Evolutionary conservation across 2,797 vertebrate species (phyloP).

Genomic region (Takifugu rubripes): DNA sequence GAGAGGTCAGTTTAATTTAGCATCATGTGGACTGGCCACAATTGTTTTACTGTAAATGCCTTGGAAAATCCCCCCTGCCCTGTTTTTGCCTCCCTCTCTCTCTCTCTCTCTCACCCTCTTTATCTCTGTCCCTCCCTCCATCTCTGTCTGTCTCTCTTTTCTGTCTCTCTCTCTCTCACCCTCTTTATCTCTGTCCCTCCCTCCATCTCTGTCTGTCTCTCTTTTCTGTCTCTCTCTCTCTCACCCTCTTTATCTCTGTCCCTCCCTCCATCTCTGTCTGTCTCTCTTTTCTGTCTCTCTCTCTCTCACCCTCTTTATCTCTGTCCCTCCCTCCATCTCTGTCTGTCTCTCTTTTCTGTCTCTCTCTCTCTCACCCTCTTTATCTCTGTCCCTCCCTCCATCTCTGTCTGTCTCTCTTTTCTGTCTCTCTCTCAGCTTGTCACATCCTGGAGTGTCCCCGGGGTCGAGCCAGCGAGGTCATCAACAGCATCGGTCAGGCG

Average conservation of each 20-base stretch:
- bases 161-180: conserved; percentile 12
- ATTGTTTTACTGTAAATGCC: not conserved
- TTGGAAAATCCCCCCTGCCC: not conserved
- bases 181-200: not conserved
- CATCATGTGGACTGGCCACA: not conserved
- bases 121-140: no score
- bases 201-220: no score
- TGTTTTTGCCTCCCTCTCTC: not conserved
- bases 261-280: no score
- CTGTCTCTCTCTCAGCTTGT: conserved; percentile 75
- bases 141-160: no score
- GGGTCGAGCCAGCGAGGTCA: conserved; percentile 83
- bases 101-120: no score
- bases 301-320: conserved; percentile 14
- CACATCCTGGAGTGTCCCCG: conserved; percentile 88
- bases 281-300: not conserved
- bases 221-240: not conserved
- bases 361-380: conserved; percentile 12
- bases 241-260: conserved; percentile 8
- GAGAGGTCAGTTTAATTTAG: conserved; percentile 78
- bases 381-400: not conserved
- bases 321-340: not conserved
- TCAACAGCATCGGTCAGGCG: conserved; percentile 88
- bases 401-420: not conserved
- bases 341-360: no score